Base-by-base conservation (phyloP, 2,113 vertebrate species). In the Acrocephalus kingi region DNA sequence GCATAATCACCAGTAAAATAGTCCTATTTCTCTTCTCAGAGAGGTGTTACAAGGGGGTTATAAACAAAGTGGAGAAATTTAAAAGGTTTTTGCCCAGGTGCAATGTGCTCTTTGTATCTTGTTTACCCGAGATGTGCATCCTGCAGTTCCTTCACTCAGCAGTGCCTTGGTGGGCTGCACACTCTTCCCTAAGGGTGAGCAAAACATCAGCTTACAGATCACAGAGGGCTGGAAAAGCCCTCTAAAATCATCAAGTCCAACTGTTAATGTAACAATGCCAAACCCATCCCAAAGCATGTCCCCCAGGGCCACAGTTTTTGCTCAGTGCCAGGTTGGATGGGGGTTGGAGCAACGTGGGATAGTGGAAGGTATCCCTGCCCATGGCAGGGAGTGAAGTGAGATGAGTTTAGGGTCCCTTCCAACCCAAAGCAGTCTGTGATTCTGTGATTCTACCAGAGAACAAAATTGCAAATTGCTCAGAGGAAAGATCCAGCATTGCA, bases 91-190 rank as follows among this genome's bases (percentile, higher is more conserved):
- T 73, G 7, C 10, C 11, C 48, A 58, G 33, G 35, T 87, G 22
- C 15, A 56, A 30, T 4, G 17, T 0, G 0, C 13, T 49, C 3
- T 62, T 61, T 0, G 0, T 1, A 0, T 67, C 33, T 17, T 8
- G 3, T 13, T 54, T 27, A 51, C 1, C 24, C 20, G 46, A 54
- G 23, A 19, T 5, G 15, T 27, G 5, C 2, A 17, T 24, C 35
- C 56, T 10, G 7, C 11, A 15, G 52, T 12, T 67, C 58, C 35
- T 54, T 31, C 2, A 0, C 35, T 82, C 45, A 49, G 41, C 3
- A 5, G 24, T 18, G 25, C 15, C 74, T 51, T 0, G 0, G 8
- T 2, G 12, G 22, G 25, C 31, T 87, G 17, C 35, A 33, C 4
- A 1, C 35, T 46, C 8, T 3, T 24, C 39, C 25, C 17, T 25